Conservation (phyloP, 2,113 vertebrate genomes). For the Lepus americanus region DNA sequence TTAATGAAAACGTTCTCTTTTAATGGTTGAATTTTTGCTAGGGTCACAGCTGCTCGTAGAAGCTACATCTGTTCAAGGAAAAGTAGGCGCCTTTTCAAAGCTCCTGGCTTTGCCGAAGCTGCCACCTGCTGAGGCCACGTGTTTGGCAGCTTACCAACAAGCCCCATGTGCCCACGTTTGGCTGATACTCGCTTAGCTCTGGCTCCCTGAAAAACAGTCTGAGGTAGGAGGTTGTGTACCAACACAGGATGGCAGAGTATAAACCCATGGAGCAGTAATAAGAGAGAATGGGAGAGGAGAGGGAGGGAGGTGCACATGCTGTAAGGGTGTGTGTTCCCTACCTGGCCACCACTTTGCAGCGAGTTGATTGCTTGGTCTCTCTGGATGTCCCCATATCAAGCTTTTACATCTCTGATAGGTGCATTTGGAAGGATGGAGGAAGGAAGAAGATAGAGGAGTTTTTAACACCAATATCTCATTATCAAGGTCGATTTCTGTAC, state of each 20-base stretch:
- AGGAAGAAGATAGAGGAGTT: neutral
- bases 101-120: neutral
- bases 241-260: neutral
- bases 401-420: neutral
- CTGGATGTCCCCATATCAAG: neutral
- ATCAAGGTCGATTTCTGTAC: neutral
- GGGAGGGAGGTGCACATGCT: neutral
- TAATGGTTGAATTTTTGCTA: neutral
- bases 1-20: neutral
- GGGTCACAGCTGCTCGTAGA: neutral
- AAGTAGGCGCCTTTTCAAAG: neutral
- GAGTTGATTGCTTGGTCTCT: neutral
- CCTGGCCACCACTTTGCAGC: neutral
- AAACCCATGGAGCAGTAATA: neutral
- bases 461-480: neutral
- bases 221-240: neutral
- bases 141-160: neutral
- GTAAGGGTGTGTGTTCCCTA: neutral
- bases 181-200: neutral
- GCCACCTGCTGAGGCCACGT: neutral
- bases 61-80: neutral
- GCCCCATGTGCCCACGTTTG: neutral
- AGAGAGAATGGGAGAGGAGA: neutral
- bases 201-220: neutral
- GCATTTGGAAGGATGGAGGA: no score